Conservation (phyloP, 2,797 vertebrate genomes). For the Zenarchopterus dispar region DNA sequence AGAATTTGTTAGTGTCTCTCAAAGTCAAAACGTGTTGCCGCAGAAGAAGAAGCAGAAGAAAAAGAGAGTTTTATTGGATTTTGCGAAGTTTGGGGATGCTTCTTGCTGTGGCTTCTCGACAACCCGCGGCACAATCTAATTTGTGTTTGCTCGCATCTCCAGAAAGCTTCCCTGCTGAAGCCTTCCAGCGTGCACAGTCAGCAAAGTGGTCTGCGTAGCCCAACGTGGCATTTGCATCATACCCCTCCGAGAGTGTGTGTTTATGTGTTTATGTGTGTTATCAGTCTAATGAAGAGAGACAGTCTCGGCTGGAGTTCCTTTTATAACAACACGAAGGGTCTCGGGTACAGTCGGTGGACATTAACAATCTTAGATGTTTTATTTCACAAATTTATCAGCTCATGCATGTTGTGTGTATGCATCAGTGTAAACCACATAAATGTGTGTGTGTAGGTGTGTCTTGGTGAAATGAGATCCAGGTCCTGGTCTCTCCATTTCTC, state of each 20-base stretch:
- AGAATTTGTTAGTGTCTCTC: neutral
- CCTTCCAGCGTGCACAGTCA: constrained; percentile 77
- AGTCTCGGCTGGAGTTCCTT: constrained; percentile 62
- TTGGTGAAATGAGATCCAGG: constrained; percentile 78
- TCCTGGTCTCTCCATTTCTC: constrained; percentile 80
- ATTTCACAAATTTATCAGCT: neutral
- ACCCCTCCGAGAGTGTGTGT: constrained; percentile 33
- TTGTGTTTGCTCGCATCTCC: neutral
- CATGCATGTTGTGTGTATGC: constrained; percentile 7
- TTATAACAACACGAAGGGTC: constrained; percentile 38
- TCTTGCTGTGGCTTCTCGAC: constrained; percentile 4
- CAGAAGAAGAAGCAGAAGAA: neutral
- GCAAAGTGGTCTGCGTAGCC: constrained; percentile 74
- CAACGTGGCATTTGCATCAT: constrained; percentile 79
- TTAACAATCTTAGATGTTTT: constrained; percentile 6
- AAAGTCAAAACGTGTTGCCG: neutral
- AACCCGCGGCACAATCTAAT: constrained; percentile 3
- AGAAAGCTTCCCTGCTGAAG: neutral
- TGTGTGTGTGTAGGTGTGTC: constrained; percentile 23
- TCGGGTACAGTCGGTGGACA: constrained; percentile 49
- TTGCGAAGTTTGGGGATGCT: constrained; percentile 15
- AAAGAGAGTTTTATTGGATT: constrained; percentile 5
- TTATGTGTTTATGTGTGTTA: constrained; percentile 30
- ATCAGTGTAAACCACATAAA: constrained; percentile 4
- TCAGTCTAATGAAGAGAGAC: constrained; percentile 78